These are phyloP conservation scores for Ptiloglossa arizonensis DNA, from an alignment of 1,140 invertebrate genomes.

Conservation along the genomic window DNA sequence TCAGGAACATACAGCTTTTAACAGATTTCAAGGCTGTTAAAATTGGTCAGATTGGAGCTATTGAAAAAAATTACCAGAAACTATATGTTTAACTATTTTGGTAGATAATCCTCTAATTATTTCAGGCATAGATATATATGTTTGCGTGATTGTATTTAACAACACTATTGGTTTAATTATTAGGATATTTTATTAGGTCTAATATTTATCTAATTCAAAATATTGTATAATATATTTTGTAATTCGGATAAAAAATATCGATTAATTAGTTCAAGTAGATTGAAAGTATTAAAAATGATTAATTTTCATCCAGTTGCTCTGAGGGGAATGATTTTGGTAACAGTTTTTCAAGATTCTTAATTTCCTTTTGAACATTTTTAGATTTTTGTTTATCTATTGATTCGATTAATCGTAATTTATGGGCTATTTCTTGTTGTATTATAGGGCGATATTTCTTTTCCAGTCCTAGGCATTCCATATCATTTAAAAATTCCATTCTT, in stretches of 20 bases:
- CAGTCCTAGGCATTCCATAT: constrained; percentile 80
- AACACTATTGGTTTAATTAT: not conserved
- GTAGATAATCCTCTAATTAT: no score
- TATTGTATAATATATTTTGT: not conserved
- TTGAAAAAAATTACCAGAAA: no score
- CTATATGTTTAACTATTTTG: no score
- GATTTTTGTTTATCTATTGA: constrained; percentile 70
- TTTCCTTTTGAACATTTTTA: constrained; percentile 67
- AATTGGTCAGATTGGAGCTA: no score
- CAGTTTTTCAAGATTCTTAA: constrained; percentile 68
- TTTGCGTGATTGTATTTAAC: not conserved
- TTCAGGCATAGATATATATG: no score
- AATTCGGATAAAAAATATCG: constrained; percentile 10
- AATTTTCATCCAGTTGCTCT: constrained; percentile 71
- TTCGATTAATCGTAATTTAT: constrained; percentile 79
- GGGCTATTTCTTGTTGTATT: constrained; percentile 80
- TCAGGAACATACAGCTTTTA: no score
- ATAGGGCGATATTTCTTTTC: constrained; percentile 79
- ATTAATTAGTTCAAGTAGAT: not conserved
- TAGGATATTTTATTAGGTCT: not conserved
- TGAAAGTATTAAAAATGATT: not conserved
- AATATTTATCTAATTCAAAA: not conserved
- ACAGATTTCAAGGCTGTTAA: no score
- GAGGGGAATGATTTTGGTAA: constrained; percentile 75
- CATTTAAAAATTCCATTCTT: constrained; percentile 79